Evolutionary conservation across 2,797 vertebrate species (phyloP).

Genomic region (Tadarida brasiliensis): DNA sequence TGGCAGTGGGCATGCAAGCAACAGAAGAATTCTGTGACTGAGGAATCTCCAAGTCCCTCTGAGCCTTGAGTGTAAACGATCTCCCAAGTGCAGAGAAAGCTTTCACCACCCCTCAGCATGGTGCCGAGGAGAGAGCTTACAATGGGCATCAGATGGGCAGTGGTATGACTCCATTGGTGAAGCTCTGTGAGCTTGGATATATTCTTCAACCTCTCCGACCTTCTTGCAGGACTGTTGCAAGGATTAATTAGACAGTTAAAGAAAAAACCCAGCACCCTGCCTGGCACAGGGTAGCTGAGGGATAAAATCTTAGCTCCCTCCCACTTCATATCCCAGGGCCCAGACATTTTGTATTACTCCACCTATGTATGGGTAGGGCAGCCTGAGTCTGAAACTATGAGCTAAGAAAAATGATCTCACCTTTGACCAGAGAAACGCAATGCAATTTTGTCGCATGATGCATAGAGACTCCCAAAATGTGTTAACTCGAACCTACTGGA

Average conservation of each 20-base stretch:
- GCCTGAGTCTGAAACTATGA: slow-evolving; percentile 52
- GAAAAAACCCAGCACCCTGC: slow-evolving; percentile 15
- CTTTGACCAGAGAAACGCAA: slow-evolving; percentile 45
- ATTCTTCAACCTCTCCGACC: not conserved
- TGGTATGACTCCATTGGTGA: not conserved
- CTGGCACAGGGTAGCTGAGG: not conserved
- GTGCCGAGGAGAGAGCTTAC: not conserved
- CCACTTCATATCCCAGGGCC: not conserved
- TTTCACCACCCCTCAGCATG: not conserved
- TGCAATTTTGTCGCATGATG: slow-evolving; percentile 68
- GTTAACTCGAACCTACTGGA: slow-evolving; percentile 39
- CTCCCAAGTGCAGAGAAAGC: not conserved
- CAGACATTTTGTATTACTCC: slow-evolving; percentile 34
- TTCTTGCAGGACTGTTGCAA: not conserved
- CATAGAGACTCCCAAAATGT: not conserved
- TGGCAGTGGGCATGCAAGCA: not conserved
- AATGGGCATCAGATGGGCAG: not conserved
- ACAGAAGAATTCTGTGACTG: not conserved
- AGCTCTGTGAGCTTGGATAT: not conserved
- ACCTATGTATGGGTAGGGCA: slow-evolving; percentile 63
- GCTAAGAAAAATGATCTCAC: slow-evolving; percentile 74
- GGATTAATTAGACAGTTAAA: not conserved
- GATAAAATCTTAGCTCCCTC: not conserved
- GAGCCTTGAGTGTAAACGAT: not conserved
- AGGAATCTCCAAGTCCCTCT: not conserved